Conservation (phyloP, 2,113 vertebrate species). For the Salvelinus alpinus region DNA sequence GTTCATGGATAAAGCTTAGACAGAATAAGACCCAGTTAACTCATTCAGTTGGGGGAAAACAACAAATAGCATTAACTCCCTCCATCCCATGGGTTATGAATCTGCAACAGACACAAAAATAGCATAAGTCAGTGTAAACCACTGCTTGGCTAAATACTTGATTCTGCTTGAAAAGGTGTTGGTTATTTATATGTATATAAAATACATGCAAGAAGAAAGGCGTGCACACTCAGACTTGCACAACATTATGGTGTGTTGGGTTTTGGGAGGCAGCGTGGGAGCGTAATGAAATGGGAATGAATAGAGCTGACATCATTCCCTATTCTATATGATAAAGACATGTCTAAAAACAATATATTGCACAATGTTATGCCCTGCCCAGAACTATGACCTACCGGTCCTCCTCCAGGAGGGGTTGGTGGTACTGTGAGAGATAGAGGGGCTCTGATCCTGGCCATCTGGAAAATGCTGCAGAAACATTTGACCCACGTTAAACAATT, state of each 20-base stretch:
- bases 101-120: slow-evolving; percentile 11
- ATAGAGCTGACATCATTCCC: background rate
- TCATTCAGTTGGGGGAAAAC: background rate
- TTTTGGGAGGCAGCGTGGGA: background rate
- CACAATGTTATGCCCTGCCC: too few species aligned
- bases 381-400: background rate
- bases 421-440: background rate
- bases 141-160: background rate
- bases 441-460: background rate
- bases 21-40: background rate
- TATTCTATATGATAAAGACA: background rate
- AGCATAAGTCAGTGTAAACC: background rate
- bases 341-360: too few species aligned
- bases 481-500: too few species aligned
- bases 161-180: background rate
- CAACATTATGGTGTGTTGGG: too few species aligned
- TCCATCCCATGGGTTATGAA: background rate
- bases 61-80: slow-evolving; percentile 1
- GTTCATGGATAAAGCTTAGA: background rate
- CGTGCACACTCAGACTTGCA: too few species aligned
- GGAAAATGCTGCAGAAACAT: slow-evolving; percentile 6
- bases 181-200: too few species aligned
- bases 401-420: slow-evolving; percentile 4
- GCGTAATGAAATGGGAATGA: background rate
- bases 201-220: background rate